phyloP scores from a whole-genome alignment of 2,888 invertebrate species.

The Homarus gammarus region DNA sequence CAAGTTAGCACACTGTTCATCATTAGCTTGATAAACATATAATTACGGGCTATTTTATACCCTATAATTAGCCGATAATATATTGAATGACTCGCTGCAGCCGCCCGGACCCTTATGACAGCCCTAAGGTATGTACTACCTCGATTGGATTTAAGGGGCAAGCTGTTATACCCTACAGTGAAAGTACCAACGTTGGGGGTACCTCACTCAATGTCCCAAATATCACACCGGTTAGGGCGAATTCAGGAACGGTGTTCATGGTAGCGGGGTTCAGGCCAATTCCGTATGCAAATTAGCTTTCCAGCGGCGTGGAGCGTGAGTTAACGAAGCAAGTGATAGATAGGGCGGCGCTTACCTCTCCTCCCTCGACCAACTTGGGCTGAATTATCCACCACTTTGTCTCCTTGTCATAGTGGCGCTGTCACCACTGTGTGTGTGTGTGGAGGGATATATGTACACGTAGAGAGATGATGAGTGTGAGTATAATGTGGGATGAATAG shows the following conservation, averaged over 20 bases:
- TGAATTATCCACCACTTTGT: slow-evolving; percentile 9
- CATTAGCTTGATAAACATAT: slow-evolving; percentile 63
- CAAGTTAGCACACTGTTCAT: slow-evolving; percentile 67
- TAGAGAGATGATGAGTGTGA: background rate
- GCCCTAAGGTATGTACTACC: background rate
- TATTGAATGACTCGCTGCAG: slow-evolving; percentile 48
- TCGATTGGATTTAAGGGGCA: too few species aligned
- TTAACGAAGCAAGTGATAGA: slow-evolving; percentile 26
- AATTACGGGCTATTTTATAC: slow-evolving; percentile 62
- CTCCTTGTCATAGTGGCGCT: background rate
- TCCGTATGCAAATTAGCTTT: slow-evolving; percentile 60
- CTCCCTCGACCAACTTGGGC: background rate
- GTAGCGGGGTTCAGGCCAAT: slow-evolving; percentile 56
- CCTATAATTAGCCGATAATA: slow-evolving; percentile 64
- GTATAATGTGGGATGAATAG: background rate
- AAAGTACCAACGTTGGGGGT: too few species aligned
- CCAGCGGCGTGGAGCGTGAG: slow-evolving; percentile 11
- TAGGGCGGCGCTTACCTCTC: slow-evolving; percentile 10
- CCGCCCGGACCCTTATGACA: background rate
- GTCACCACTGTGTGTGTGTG: slow-evolving; percentile 21
- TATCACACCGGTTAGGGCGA: background rate
- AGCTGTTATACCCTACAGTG: too few species aligned
- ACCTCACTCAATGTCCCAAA: background rate
- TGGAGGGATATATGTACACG: background rate
- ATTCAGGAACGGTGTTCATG: background rate